A percentile compares a stretch with the other conserved stretches of the same genome.
Conservation (phyloP, 2,113 vertebrate genomes). For the Caranx ignobilis region DNA sequence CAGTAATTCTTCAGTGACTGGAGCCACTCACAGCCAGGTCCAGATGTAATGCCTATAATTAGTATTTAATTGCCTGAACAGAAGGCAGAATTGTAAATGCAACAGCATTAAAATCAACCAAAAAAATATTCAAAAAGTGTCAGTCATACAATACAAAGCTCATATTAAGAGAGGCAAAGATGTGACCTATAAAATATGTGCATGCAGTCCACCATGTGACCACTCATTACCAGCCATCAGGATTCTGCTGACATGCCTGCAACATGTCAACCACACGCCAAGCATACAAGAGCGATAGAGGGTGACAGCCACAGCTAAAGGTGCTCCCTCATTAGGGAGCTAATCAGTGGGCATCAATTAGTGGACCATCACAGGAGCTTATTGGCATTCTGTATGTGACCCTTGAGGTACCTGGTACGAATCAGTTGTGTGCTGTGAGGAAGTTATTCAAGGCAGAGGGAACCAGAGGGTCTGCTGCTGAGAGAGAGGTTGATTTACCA, state of each 20-base stretch:
- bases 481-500: neutral
- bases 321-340: slow-evolving; percentile 24
- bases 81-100: neutral
- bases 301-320: slow-evolving; percentile 31
- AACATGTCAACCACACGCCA: slow-evolving; percentile 27
- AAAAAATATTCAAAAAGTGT: neutral
- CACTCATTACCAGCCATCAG: neutral
- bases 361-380: slow-evolving; percentile 21
- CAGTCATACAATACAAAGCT: neutral
- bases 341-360: slow-evolving; percentile 45
- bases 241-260: slow-evolving; percentile 44
- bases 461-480: neutral
- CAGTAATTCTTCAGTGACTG: slow-evolving; percentile 7
- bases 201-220: slow-evolving; percentile 6
- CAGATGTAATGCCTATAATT: slow-evolving; percentile 34
- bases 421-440: slow-evolving; percentile 10
- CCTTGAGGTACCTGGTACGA: slow-evolving; percentile 35
- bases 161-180: neutral
- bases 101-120: neutral
- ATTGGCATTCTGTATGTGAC: slow-evolving; percentile 43
- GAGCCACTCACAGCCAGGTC: slow-evolving; percentile 13
- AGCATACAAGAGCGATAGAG: neutral
- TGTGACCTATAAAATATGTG: slow-evolving; percentile 25
- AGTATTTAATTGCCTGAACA: neutral
- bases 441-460: slow-evolving; percentile 19